phyloP scores from a whole-genome alignment of 2,113 vertebrate genomes.

The Ardeotis arabs region DNA sequence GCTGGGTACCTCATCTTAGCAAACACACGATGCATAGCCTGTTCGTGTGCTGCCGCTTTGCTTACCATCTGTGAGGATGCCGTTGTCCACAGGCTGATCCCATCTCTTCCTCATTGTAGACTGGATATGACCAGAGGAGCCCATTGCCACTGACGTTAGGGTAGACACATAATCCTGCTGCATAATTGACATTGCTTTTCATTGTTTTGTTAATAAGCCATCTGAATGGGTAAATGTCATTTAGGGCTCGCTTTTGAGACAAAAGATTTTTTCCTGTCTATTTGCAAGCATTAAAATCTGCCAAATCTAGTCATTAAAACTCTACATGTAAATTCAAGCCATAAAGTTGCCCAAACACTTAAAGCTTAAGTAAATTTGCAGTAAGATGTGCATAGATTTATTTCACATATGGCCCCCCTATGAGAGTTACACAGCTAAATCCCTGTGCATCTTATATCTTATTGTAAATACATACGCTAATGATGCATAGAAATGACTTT shows the following conservation, averaged over 20 bases:
- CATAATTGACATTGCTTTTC: neutral
- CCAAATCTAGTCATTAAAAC: neutral
- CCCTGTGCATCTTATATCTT: neutral
- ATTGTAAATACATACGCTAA: neutral
- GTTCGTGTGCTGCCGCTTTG: neutral
- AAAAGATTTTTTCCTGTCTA: neutral
- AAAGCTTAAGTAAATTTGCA: conserved; percentile 35
- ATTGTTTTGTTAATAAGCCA: neutral
- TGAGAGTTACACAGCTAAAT: conserved; percentile 26
- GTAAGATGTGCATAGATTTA: conserved; percentile 38
- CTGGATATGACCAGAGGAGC: neutral
- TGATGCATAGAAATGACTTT: conserved; percentile 28
- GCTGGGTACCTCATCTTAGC: neutral
- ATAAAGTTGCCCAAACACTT: conserved; percentile 19
- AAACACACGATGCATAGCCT: neutral
- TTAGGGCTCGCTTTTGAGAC: neutral
- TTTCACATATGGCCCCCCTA: conserved; percentile 14
- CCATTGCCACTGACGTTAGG: neutral
- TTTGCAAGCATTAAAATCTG: conserved; percentile 17
- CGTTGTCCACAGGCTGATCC: neutral
- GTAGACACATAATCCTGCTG: neutral
- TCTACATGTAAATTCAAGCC: neutral
- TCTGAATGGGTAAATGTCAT: neutral
- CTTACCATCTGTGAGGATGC: conserved; percentile 1
- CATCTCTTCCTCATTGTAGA: neutral